Percentiles rank a stretch among this genome's conserved stretches.
phyloP scores from a whole-genome alignment of 2,113 vertebrate species.

The Cebus imitator region DNA sequence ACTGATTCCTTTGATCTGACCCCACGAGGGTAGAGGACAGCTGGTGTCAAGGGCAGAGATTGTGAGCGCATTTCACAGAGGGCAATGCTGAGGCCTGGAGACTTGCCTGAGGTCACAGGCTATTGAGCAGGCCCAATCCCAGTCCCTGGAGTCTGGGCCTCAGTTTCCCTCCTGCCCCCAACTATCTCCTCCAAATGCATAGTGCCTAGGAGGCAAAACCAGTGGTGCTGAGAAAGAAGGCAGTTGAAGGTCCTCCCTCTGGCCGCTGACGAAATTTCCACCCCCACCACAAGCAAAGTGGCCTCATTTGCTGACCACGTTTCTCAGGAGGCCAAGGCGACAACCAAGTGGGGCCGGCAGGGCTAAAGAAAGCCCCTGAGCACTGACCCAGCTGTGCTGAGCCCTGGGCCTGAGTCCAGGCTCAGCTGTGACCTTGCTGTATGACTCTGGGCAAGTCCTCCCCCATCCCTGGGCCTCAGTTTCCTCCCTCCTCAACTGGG shows the following conservation, averaged over 20 bases:
- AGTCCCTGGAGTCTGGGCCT: not conserved
- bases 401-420: not conserved
- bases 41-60: too few relatives aligned
- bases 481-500: not conserved
- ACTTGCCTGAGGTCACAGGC: not conserved
- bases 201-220: not conserved
- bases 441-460: not conserved
- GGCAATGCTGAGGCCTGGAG: not conserved
- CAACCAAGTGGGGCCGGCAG: not conserved
- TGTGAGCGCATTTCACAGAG: not conserved
- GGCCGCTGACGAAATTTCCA: rapidly evolving
- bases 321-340: not conserved
- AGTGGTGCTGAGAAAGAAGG: not conserved
- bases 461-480: not conserved
- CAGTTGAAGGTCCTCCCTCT: not conserved
- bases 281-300: not conserved
- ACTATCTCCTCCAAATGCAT: not conserved
- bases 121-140: not conserved
- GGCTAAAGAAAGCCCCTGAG: not conserved
- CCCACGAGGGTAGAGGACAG: not conserved
- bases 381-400: not conserved
- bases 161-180: not conserved
- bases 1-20: not conserved
- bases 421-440: not conserved
- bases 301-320: rapidly evolving